Evolutionary conservation across 2,888 invertebrate species (phyloP), one percentile per base, ranked within the genome.

Genomic region (Sphaerophoria rueppellii): DNA sequence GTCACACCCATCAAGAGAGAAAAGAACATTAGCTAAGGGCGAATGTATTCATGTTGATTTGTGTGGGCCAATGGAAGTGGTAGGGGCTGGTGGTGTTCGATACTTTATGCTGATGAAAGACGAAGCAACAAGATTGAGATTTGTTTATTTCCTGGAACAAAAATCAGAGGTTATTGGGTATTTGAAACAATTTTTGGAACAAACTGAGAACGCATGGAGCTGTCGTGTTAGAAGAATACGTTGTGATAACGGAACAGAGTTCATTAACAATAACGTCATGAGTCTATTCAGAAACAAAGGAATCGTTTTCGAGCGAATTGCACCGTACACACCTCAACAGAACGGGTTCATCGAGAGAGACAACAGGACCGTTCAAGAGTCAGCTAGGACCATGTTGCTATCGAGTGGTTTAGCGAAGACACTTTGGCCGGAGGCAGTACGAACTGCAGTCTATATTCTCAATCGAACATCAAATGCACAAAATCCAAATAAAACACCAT

Each of bases 341-440:
- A 48, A 87, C 87, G 4, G 24, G 24, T 24, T 24, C 24, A 24
- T 24, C 2, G 24, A 24, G 24, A 24, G 24, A 24, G 24, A 24
- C 58, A 88, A 16, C 79, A 87, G 24, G 89, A 88, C 48, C 79
- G 76, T 52, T 86, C 87, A 9, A 79, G n/a, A n/a, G n/a, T n/a
- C n/a, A n/a, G n/a, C n/a, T n/a, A n/a, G 89, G 48, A 87, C 87
- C n/a, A 88, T 89, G 88, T 61, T 89, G 12, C 52, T 87, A 6
- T 87, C 87, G 55, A 81, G 88, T 35, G 73, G 75, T 16, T 55
- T 89, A 16, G 70, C 75, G 4, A 77, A 87, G 48, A 50, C 54
- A 5, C 85, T 24, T 24, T 89, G 89, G 88, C 88, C 87, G 46
- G 89, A 89, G 67, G 89, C 89, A 16, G 86, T 88, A 1, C 73